Base-by-base conservation (phyloP, 2,888 invertebrate species). In the Lepidocyrtoides sp. region DNA sequence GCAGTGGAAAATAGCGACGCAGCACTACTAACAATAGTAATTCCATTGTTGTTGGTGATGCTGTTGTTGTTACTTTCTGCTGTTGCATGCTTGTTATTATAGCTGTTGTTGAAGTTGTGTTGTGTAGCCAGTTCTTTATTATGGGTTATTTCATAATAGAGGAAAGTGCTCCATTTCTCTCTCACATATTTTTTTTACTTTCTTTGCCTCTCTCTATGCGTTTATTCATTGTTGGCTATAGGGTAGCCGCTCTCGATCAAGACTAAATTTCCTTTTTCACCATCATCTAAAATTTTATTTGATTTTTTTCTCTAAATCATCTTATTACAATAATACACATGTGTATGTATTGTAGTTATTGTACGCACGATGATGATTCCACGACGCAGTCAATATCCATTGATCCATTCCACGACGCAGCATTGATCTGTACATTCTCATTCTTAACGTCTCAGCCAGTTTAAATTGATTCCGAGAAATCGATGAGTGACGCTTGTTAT, bases 41-140 rank as follows among this genome's bases (percentile, higher is more conserved):
- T 77, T 77, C 77, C 51, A 77, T 77, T 77, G 77, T 77, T 77
- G 72, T 72, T 72, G 60, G 60, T 10, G 20, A 17, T n/a, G n/a
- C n/a, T n/a, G n/a, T n/a, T 44, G 44, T 44, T 44, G 48, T 51
- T 51, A 51, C 77, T 77, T 51, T 51, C 51, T 29, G 77, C 77
- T 77, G 23, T 77, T 51, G 48, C 48, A 51, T 77, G 51, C 41
- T 69, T 69, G n/a, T 36, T 36, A n/a, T 17, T 69, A 17, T 69
- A n/a, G 41, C 20, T 41, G 41, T 41, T 69, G 17, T 36, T 36
- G 2, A 32, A n/a, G 66, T 66, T 66, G 7, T 69, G 69, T 20
- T 69, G 69, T 23, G 14, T 14, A 17, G 69, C 41, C 20, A 20
- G 36, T 41, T 41, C 12, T 41, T 69, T 69, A 69, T 69, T 69